Base-by-base conservation (phyloP, 1,140 invertebrate genomes). In the Pseudomyrmex concolor region DNA sequence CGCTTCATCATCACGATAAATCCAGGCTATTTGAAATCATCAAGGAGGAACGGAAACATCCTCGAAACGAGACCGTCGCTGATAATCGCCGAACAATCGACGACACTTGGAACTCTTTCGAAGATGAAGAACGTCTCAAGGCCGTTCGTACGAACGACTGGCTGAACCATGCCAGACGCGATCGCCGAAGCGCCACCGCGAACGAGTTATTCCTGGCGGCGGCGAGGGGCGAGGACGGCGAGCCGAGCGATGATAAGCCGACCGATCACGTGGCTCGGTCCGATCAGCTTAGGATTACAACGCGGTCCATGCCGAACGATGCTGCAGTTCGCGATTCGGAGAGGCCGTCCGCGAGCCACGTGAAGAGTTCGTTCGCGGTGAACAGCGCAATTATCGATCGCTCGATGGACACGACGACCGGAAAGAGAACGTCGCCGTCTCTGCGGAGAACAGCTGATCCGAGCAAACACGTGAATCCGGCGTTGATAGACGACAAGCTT, bases 21-120 rank as follows among this genome's bases (percentile, higher is more conserved):
- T 76, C 84, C 10, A 90, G 95, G 70, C 91, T 95, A 22, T 89
- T 95, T 84, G 94, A 95, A 84, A 95, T 96, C 60, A 95, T 95
- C 89, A 94, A 95, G 89, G 94, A 95, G 84, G 93, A 94, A 68
- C 84, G 43, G 0, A 59, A 19, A 9, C 19, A 22, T 19, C 2
- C n/a, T 15, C 66, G 15, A 76, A 15, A n/a, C 48, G 19, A 10
- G 15, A 19, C 22, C 22, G 5, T 72, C 43, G 19, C 34, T 7
- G 3, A 51, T 12, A 48, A 13, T 1, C 62, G 2, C 19, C 50
- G 57, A 74, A 78, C 12, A n/a, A 62, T 13, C 34, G 73, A 82
- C 0, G 71, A 74, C 1, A 19, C 59, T 2, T 8, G 12, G 12
- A 51, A 63, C 15, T 17, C 43, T 17, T 17, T 48, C 22, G 72